Conservation (phyloP, 2,797 vertebrate species). For the Phoebastria nigripes region DNA sequence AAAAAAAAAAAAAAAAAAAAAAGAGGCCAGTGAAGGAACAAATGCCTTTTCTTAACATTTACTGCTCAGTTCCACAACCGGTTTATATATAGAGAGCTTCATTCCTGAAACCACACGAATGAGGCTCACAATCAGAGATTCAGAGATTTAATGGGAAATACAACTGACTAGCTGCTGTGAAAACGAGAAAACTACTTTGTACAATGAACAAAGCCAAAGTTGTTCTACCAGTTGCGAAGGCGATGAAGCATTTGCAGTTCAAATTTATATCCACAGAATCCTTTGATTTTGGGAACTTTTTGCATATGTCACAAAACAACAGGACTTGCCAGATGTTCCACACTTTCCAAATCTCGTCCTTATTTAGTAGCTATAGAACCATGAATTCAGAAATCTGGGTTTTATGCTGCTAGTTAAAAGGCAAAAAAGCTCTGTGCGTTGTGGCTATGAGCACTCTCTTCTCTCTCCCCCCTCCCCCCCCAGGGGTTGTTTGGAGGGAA, state of each 20-base stretch:
- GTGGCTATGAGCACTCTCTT: neutral
- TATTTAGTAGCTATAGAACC: neutral
- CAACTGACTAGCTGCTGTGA: neutral
- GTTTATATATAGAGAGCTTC: neutral
- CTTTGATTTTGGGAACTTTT: neutral
- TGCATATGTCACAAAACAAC: neutral
- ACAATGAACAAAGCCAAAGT: slow-evolving; percentile 6
- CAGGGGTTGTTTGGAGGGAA: no score
- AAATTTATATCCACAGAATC: neutral
- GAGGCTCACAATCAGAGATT: neutral
- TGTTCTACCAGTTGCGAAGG: slow-evolving; percentile 18
- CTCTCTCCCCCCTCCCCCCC: no score
- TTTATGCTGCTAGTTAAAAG: neutral
- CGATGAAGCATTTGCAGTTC: neutral
- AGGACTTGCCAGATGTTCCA: neutral
- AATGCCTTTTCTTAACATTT: neutral
- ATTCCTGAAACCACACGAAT: neutral
- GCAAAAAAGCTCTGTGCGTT: neutral
- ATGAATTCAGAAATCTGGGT: neutral
- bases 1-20: neutral
- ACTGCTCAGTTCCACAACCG: neutral
- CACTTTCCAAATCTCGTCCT: neutral
- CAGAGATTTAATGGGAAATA: slow-evolving; percentile 22
- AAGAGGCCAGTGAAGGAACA: neutral
- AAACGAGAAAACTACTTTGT: neutral